Evolutionary conservation across 1,140 invertebrate species (phyloP).

Genomic region (Brachionus plicatilis): DNA sequence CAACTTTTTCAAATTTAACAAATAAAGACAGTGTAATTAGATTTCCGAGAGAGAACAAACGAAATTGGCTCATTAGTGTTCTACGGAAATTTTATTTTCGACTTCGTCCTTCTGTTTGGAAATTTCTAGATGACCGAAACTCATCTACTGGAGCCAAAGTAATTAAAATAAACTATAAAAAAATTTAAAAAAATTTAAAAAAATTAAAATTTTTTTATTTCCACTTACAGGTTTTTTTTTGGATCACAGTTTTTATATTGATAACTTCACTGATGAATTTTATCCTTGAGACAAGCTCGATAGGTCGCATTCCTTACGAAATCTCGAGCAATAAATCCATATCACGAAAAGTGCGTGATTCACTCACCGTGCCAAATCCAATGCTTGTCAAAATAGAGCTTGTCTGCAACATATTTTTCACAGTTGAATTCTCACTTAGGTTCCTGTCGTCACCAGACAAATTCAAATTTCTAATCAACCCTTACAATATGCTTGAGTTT

Average conservation of each 20-base stretch:
- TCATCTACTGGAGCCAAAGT: slow-evolving; percentile 16
- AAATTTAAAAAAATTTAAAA: background rate
- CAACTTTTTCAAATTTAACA: slow-evolving; percentile 10
- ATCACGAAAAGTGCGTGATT: background rate
- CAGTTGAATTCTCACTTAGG: slow-evolving; percentile 43
- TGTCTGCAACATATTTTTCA: slow-evolving; percentile 25
- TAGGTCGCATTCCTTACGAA: slow-evolving; percentile 4
- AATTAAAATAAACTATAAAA: background rate
- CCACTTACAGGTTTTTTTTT: background rate
- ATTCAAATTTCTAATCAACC: slow-evolving; percentile 51
- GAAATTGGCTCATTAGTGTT: slow-evolving; percentile 2
- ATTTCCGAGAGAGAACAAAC: slow-evolving; percentile 14
- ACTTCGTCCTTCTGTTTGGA: background rate
- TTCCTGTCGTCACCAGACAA: slow-evolving; percentile 56
- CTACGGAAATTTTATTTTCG: background rate
- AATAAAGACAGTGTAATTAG: slow-evolving; percentile 4
- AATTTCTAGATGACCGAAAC: slow-evolving; percentile 29
- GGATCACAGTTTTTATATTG: slow-evolving; percentile 14
- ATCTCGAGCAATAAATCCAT: slow-evolving; percentile 16
- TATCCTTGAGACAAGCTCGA: background rate
- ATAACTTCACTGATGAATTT: slow-evolving; percentile 13
- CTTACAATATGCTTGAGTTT: slow-evolving; percentile 59
- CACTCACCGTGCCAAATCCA: slow-evolving; percentile 26
- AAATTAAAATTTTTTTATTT: background rate
- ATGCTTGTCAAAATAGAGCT: background rate